These are phyloP conservation scores for Mus spicilegus DNA, from an alignment of 2,113 vertebrate genomes.

Conservation along the genomic window DNA sequence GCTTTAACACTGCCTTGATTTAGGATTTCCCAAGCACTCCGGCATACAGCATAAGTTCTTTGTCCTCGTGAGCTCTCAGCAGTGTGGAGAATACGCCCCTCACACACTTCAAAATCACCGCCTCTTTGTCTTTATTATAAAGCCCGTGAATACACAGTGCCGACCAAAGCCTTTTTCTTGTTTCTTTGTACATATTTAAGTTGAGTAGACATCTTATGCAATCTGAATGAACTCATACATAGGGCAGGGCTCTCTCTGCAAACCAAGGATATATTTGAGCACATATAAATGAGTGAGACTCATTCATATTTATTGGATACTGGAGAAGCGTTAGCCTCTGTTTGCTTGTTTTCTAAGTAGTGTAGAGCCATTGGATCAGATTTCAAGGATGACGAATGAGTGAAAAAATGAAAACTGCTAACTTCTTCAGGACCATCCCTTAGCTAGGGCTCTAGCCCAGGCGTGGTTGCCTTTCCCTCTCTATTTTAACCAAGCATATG, in stretches of 20 bases:
- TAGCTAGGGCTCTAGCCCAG: background rate
- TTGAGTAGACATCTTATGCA: slow-evolving; percentile 10
- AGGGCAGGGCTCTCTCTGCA: background rate
- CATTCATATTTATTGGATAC: slow-evolving; percentile 52
- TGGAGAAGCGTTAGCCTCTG: background rate
- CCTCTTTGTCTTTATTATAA: slow-evolving; percentile 31
- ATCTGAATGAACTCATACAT: slow-evolving; percentile 25
- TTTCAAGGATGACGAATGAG: slow-evolving; percentile 20
- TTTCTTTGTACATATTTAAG: slow-evolving; percentile 17
- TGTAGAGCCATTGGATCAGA: background rate
- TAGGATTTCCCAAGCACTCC: background rate
- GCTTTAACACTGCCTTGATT: background rate
- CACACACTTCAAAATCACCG: background rate
- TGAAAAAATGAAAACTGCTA: slow-evolving; percentile 3
- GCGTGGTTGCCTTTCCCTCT: background rate
- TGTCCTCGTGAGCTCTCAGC: background rate
- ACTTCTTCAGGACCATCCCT: background rate
- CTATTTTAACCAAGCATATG: background rate
- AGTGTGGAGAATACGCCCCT: background rate
- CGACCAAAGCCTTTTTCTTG: background rate
- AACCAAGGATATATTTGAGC: slow-evolving; percentile 5
- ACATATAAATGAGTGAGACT: slow-evolving; percentile 1
- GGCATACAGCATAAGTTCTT: background rate
- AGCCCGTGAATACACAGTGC: background rate
- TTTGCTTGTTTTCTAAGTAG: background rate